Percentiles rank a stretch among this genome's conserved stretches.
Conservation (phyloP, 2,113 vertebrate genomes). For the Girardinichthys multiradiatus region DNA sequence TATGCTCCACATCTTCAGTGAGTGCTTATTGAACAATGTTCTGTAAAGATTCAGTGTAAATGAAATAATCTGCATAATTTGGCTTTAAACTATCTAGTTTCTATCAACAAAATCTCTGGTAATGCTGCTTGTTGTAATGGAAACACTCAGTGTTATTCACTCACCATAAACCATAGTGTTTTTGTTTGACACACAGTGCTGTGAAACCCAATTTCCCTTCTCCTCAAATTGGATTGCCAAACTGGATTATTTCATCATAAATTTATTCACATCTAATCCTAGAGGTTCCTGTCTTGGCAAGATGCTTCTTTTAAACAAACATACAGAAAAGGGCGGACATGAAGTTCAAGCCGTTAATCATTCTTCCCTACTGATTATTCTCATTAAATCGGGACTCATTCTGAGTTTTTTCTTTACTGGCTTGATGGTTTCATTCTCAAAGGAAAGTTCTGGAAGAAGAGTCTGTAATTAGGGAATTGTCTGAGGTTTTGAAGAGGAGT, state of each 20-base stretch:
- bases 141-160: constrained; percentile 37
- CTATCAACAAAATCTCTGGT: constrained; percentile 40
- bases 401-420: constrained; percentile 27
- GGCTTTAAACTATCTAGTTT: too few species aligned
- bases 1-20: too few species aligned
- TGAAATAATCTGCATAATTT: too few species aligned
- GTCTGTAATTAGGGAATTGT: constrained; percentile 52
- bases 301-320: constrained; percentile 51
- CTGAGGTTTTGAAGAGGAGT: constrained; percentile 44
- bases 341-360: constrained; percentile 44
- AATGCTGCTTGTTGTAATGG: constrained; percentile 48
- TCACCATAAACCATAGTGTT: constrained; percentile 59
- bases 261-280: constrained; percentile 67
- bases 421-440: constrained; percentile 32
- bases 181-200: constrained; percentile 62
- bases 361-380: constrained; percentile 32
- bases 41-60: too few species aligned
- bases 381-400: constrained; percentile 18
- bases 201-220: constrained; percentile 52
- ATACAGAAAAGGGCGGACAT: constrained; percentile 33
- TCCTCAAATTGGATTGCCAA: constrained; percentile 57
- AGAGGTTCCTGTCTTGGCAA: constrained; percentile 48
- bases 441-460: constrained; percentile 19
- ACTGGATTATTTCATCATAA: constrained; percentile 66
- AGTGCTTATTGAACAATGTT: too few species aligned